Evolutionary conservation across 2,797 vertebrate genomes (phyloP), one percentile per base, ranked within the genome.

Genomic region (Oryzias sinensis): DNA sequence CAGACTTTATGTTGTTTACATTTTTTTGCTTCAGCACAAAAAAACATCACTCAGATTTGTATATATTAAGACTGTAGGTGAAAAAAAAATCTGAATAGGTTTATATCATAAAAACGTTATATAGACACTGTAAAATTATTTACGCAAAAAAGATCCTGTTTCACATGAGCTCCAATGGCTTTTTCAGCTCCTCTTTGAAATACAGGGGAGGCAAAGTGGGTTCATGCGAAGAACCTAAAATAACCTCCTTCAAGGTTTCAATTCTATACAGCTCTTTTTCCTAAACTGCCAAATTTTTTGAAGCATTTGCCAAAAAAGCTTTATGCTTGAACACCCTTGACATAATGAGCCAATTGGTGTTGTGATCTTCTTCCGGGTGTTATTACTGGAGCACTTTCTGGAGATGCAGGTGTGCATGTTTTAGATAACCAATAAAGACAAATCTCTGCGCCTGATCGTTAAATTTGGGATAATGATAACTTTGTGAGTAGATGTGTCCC

Each of bases 281-380:
- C 58, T 78, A 76, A 74, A 56, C 65, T 50, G 44, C 6, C 43
- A 44, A 59, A 37, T 37, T 68, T 70, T 74, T 73, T 65, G 68
- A 59, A 64, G 62, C 70, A 65, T 73, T 52, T 41, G 65, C 51
- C 18, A 51, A 65, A 58, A 50, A 53, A 17, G 50, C n/a, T 71
- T 67, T 72, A 70, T 78, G 76, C 76, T 69, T 72, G 83, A 84
- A 74, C 65, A 71, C 77, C 67, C 80, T 80, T 62, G 65, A 83
- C 75, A 71, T 74, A 74, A 86, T 77, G 81, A 83, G 82, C 76
- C 76, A 88, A 88, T 90, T 85, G 86, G 73, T 74, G 60, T 80
- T 68, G 74, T 80, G 84, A 84, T 66, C 74, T 83, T 82, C 79
- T 84, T 79, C 60, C 66, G 56, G 65, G 64, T 72, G 75, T 75